Conservation (phyloP, 2,797 vertebrate genomes). For the Meriones psammophilus region DNA sequence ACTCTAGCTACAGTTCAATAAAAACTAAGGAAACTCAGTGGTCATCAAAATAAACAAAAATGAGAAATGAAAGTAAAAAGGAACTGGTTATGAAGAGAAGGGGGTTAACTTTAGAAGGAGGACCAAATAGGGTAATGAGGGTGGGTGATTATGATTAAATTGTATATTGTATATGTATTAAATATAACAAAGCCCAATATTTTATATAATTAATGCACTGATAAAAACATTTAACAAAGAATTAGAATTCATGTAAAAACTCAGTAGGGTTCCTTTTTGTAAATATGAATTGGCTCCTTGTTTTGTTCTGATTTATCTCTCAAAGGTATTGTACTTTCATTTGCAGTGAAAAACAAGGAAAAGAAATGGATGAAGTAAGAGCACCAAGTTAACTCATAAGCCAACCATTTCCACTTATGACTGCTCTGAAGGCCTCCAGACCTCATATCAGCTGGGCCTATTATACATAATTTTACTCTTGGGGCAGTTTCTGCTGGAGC, state of each 20-base stretch:
- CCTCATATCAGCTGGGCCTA: conserved; percentile 3
- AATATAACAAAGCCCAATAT: too few relatives aligned
- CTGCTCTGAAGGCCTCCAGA: conserved; percentile 60
- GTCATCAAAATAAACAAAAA: neutral
- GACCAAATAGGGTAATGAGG: too few relatives aligned
- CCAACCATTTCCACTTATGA: neutral
- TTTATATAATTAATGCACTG: neutral
- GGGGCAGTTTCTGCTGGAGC: conserved; percentile 58
- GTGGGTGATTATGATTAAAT: neutral
- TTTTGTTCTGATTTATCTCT: neutral
- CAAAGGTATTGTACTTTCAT: neutral
- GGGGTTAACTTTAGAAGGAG: too few relatives aligned
- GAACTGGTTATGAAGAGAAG: neutral
- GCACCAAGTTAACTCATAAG: conserved; percentile 53
- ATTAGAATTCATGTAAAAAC: neutral
- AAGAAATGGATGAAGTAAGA: conserved; percentile 30
- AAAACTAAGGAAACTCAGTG: too few relatives aligned
- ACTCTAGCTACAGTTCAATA: too few relatives aligned
- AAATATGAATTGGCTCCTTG: neutral
- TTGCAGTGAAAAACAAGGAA: neutral
- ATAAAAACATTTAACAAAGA: neutral
- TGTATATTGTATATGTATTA: neutral
- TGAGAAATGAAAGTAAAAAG: too few relatives aligned
- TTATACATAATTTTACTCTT: conserved; percentile 67
- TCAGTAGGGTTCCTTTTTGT: neutral